A percentile compares a stretch with the other conserved stretches of the same genome.
These are phyloP conservation scores for Perithous albicinctus DNA, from an alignment of 2,888 invertebrate genomes.

Conservation along the genomic window DNA sequence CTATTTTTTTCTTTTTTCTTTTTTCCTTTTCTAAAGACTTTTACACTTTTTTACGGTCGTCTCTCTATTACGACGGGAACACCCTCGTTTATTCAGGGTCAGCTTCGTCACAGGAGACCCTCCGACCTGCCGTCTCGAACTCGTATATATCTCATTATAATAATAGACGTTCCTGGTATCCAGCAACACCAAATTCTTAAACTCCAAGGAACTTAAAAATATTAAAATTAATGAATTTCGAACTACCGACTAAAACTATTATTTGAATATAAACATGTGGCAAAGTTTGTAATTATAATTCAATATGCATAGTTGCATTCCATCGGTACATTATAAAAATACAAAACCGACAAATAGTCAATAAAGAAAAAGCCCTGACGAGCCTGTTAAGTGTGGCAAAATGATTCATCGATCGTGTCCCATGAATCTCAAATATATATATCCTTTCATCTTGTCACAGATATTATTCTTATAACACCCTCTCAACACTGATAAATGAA, in stretches of 20 bases:
- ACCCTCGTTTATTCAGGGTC: constrained; percentile 64
- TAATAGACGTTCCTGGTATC: constrained; percentile 56
- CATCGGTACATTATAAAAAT: neutral
- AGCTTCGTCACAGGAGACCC: constrained; percentile 53
- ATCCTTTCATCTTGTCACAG: neutral
- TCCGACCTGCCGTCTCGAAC: constrained; percentile 26
- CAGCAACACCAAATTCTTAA: too few relatives aligned
- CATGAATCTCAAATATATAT: neutral
- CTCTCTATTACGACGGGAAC: constrained; percentile 40
- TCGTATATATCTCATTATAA: constrained; percentile 57
- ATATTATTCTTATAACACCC: neutral
- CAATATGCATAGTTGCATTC: neutral
- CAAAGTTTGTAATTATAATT: too few relatives aligned
- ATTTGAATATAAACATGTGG: too few relatives aligned
- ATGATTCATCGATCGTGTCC: constrained; percentile 20
- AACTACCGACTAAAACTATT: too few relatives aligned
- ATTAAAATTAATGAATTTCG: too few relatives aligned
- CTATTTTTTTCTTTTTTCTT: neutral
- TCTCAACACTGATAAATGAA: constrained; percentile 22
- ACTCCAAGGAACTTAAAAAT: neutral
- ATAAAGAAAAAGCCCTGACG: neutral
- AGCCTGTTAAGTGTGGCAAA: neutral
- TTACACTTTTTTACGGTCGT: constrained; percentile 44
- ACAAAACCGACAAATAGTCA: neutral
- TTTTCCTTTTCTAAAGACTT: constrained; percentile 1